Evolutionary conservation across 2,797 vertebrate species (phyloP).

Genomic region (Cyprinella venusta): DNA sequence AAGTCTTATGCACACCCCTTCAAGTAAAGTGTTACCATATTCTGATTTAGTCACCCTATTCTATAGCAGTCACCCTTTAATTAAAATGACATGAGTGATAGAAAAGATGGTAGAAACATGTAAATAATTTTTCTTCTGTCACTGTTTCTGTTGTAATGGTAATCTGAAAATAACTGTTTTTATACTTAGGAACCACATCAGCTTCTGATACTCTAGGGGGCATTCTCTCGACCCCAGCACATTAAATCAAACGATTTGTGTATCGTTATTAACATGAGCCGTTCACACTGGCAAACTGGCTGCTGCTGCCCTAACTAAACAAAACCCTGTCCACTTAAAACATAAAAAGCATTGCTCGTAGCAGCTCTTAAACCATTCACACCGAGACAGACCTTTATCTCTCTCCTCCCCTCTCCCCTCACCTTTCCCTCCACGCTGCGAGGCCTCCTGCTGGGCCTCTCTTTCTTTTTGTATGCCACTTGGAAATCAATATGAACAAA

Average conservation of each 20-base stretch:
- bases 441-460: slow-evolving; percentile 39
- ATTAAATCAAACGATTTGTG: slow-evolving; percentile 62
- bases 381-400: slow-evolving; percentile 55
- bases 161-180: neutral
- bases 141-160: neutral
- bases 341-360: slow-evolving; percentile 48
- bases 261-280: slow-evolving; percentile 72
- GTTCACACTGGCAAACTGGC: slow-evolving; percentile 43
- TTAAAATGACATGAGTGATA: neutral
- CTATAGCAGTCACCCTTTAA: neutral
- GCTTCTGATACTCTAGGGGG: neutral
- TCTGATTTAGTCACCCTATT: no score
- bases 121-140: neutral
- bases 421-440: neutral
- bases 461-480: slow-evolving; percentile 57
- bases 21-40: no score
- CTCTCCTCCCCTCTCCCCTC: slow-evolving; percentile 24
- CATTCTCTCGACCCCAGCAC: slow-evolving; percentile 56
- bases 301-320: slow-evolving; percentile 53
- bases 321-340: slow-evolving; percentile 56
- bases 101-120: no score
- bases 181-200: neutral
- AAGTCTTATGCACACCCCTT: no score
- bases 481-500: slow-evolving; percentile 65
- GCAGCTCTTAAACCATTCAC: slow-evolving; percentile 50